phyloP scores from a whole-genome alignment of 2,888 invertebrate genomes.

The Tetragonisca angustula region DNA sequence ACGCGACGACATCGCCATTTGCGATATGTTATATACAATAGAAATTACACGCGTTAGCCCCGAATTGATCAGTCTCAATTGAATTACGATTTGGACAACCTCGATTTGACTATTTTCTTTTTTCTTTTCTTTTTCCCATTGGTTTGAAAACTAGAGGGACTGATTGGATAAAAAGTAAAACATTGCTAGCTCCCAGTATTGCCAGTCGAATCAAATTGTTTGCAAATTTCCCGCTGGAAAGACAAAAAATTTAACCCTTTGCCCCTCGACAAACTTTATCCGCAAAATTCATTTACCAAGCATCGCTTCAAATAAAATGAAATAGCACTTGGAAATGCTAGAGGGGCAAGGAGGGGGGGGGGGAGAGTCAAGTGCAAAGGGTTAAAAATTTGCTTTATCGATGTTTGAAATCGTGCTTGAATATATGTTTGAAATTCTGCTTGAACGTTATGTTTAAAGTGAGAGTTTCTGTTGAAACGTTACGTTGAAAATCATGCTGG shows the following conservation, averaged over 20 bases:
- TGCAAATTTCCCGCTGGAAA: neutral
- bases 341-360: too few relatives aligned
- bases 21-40: conserved; percentile 6
- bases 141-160: neutral
- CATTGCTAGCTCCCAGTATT: neutral
- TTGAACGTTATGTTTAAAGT: too few relatives aligned
- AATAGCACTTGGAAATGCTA: too few relatives aligned
- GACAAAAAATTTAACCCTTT: too few relatives aligned
- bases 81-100: neutral
- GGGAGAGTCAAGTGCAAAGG: too few relatives aligned
- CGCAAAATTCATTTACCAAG: too few relatives aligned
- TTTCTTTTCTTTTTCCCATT: neutral
- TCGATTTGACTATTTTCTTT: neutral
- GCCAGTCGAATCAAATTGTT: neutral
- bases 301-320: too few relatives aligned
- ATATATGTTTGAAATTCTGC: neutral
- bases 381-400: too few relatives aligned
- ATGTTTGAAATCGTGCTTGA: neutral
- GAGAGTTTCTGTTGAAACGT: too few relatives aligned
- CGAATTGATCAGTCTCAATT: conserved; percentile 23
- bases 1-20: conserved; percentile 29
- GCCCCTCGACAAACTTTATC: too few relatives aligned
- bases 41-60: conserved; percentile 26
- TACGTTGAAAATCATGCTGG: too few relatives aligned
- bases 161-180: neutral